phyloP scores from a whole-genome alignment of 1,140 invertebrate species.

The Alviniconcha marisindica region DNA sequence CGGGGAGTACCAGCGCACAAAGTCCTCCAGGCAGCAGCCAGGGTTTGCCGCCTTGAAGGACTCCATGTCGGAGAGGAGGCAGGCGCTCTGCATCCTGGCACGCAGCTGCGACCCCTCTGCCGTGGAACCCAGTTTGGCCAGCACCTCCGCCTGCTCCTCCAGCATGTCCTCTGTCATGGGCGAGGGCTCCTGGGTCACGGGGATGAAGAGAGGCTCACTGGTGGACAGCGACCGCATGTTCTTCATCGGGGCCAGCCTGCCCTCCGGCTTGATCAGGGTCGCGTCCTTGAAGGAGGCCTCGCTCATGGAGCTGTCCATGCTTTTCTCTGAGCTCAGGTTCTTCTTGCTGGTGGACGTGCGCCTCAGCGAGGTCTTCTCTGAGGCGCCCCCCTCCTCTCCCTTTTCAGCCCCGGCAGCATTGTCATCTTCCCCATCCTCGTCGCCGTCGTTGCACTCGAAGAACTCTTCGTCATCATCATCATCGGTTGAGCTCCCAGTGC shows the following conservation, averaged over 20 bases:
- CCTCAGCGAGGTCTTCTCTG: conserved; percentile 10
- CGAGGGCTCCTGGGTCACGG: conserved; percentile 94
- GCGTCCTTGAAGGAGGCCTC: conserved; percentile 60
- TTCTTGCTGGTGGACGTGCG: conserved; percentile 13
- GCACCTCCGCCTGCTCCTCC: conserved; percentile 93
- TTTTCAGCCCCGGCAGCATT: conserved; percentile 31
- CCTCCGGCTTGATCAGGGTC: conserved; percentile 79
- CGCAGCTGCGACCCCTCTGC: conserved; percentile 89
- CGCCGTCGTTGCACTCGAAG: conserved; percentile 83
- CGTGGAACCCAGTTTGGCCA: conserved; percentile 89
- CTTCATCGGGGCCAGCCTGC: conserved; percentile 80
- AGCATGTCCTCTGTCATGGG: conserved; percentile 98
- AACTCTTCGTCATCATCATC: conserved; percentile 89
- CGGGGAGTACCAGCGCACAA: conserved; percentile 98
- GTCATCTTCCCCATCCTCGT: conserved; percentile 46
- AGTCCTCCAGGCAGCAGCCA: conserved; percentile 92
- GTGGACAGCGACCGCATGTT: conserved; percentile 66
- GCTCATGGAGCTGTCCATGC: conserved; percentile 40
- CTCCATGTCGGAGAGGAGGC: conserved; percentile 97
- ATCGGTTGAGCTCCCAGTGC: conserved; percentile 66
- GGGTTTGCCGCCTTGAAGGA: conserved; percentile 99
- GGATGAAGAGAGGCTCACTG: conserved; percentile 84
- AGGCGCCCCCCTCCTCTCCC: conserved; percentile 3
- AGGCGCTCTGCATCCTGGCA: conserved; percentile 95
- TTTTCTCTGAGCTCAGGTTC: conserved; percentile 28